These are phyloP conservation scores for Heliocidaris erythrogramma DNA, from an alignment of 35 echinoderm and acorn worm genomes.

Conservation along the genomic window DNA sequence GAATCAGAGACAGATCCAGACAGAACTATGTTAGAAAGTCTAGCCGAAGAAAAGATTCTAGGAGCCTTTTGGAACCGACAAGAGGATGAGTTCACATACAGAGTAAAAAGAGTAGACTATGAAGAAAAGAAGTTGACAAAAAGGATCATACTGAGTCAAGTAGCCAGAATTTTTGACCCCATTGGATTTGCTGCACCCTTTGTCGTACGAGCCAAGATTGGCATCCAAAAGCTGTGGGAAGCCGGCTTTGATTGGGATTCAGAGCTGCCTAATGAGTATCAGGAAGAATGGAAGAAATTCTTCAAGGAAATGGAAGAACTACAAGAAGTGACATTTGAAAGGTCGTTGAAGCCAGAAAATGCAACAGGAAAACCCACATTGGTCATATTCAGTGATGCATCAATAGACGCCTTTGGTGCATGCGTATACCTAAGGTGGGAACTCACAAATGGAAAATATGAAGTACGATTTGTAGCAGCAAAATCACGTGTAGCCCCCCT, in stretches of 20 bases:
- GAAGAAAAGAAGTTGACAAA: slow-evolving; percentile 57
- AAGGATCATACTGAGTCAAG: slow-evolving; percentile 60
- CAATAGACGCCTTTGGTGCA: slow-evolving; percentile 64
- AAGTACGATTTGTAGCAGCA: slow-evolving; percentile 18
- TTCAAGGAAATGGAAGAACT: slow-evolving; percentile 64
- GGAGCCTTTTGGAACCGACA: slow-evolving; percentile 55
- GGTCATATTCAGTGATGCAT: slow-evolving; percentile 66
- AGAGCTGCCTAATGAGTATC: too few species aligned
- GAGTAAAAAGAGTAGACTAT: too few species aligned
- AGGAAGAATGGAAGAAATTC: too few species aligned
- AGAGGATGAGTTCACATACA: slow-evolving; percentile 41
- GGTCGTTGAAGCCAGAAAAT: too few species aligned
- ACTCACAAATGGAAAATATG: background rate
- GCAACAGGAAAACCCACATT: too few species aligned
- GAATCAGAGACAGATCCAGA: slow-evolving; percentile 8
- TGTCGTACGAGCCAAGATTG: slow-evolving; percentile 71
- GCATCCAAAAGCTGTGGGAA: slow-evolving; percentile 67
- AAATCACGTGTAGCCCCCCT: slow-evolving; percentile 75
- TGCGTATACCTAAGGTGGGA: slow-evolving; percentile 57
- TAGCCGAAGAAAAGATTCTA: slow-evolving; percentile 58
- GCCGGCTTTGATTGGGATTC: slow-evolving; percentile 65
- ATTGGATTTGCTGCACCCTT: slow-evolving; percentile 80
- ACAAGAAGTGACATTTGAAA: too few species aligned
- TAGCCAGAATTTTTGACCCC: too few species aligned
- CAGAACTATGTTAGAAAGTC: background rate